Evolutionary conservation across 2,888 invertebrate genomes (phyloP), one percentile per base, ranked within the genome.

Genomic region (Leuctra nigra): DNA sequence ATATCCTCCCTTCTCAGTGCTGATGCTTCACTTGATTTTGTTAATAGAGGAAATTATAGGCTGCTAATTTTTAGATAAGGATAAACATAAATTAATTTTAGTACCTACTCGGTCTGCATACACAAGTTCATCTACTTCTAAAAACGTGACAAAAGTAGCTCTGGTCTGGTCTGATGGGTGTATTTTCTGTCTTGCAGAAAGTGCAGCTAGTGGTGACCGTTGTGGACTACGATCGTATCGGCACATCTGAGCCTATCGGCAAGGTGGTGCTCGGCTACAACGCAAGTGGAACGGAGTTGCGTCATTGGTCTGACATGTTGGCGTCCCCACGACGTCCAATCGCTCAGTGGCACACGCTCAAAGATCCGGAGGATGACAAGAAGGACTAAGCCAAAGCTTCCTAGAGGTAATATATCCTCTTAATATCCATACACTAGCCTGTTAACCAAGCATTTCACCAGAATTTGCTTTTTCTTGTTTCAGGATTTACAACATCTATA

Each of bases 251-350:
- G 76, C 98, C 98, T 53, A 99, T 99, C 72, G 99, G 99, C 64
- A 91, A 94, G 77, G 93, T 94, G 65, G 85, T 97, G 64, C 82
- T 99, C 67, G 99, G 99, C 55, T 96, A 95, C 79, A 95, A 93
- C 77, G 95, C 95, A 67, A 91, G 91, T 62, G 99, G 99, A 64
- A 97, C 98, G 33, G 99, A 99, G 75, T 79, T 99, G 63, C 90
- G 98, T 67, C 99, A 99, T 77, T 99, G 99, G 99, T 97, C 97
- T 63, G 99, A 99, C 76, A 99, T 99, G 99, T 77, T 99, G 76
- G 98, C 99, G 68, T 96, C 96, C 67, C 99, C 99, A 44, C 84
- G 99, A 69, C 87, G 99, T 73, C 99, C 99, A 60, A 99, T 99
- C 68, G 98, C 98, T 67, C 98, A 99, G 75, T 99, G 99, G 99